Percentiles rank a stretch among this genome's conserved stretches.
Conservation (phyloP, 2,113 vertebrate genomes). For the Pimephales promelas region DNA sequence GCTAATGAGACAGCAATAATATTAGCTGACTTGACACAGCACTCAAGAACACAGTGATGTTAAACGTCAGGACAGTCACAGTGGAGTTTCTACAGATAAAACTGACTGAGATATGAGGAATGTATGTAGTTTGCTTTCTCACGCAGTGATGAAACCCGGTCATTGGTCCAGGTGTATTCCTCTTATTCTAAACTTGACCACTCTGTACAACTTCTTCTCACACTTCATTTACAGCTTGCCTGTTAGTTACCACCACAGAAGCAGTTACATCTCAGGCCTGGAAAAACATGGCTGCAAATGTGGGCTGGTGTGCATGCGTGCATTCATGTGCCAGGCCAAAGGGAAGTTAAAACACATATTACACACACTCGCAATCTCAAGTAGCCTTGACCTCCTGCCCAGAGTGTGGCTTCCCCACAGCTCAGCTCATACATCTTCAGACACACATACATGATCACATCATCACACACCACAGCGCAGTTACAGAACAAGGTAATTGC, state of each 20-base stretch:
- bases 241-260: slow-evolving; percentile 35
- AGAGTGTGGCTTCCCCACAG: slow-evolving; percentile 55
- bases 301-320: slow-evolving; percentile 30
- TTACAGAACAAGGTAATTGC: slow-evolving; percentile 62
- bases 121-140: slow-evolving; percentile 9
- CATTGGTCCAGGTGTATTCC: slow-evolving; percentile 29
- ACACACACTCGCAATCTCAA: slow-evolving; percentile 55
- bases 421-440: slow-evolving; percentile 54
- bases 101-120: background rate
- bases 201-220: background rate
- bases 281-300: slow-evolving; percentile 28
- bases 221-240: slow-evolving; percentile 41
- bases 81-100: slow-evolving; percentile 4
- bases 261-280: slow-evolving; percentile 6
- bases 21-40: slow-evolving; percentile 57
- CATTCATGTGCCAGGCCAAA: slow-evolving; percentile 1
- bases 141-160: background rate
- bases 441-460: slow-evolving; percentile 45
- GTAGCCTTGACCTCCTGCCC: slow-evolving; percentile 65
- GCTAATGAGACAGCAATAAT: slow-evolving; percentile 57
- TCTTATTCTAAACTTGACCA: background rate
- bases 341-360: slow-evolving; percentile 53
- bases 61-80: background rate
- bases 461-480: slow-evolving; percentile 44
- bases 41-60: slow-evolving; percentile 38